These are phyloP conservation scores for Xenotilapia longispinis DNA, from an alignment of 2,113 vertebrate genomes.

Conservation along the genomic window DNA sequence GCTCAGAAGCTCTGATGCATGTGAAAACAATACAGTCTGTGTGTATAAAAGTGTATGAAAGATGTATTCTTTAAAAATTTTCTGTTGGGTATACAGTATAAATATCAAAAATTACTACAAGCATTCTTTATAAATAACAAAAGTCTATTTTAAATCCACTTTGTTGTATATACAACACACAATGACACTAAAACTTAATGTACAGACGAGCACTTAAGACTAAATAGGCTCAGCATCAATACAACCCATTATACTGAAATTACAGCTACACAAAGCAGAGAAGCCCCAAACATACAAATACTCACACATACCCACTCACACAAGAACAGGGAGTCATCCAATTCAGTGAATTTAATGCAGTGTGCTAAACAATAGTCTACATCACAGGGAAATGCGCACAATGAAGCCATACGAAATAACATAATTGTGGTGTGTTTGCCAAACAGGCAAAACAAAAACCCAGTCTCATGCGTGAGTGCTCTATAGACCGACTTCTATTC, in stretches of 20 bases:
- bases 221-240: neutral
- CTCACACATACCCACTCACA: neutral
- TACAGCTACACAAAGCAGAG: neutral
- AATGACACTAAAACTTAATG: neutral
- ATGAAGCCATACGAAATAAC: constrained; percentile 42
- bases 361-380: neutral
- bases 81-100: neutral
- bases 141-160: neutral
- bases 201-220: neutral
- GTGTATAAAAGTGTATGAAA: neutral
- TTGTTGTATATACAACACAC: neutral
- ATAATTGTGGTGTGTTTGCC: constrained; percentile 16
- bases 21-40: neutral
- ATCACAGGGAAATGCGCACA: constrained; percentile 14
- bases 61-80: neutral
- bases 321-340: neutral
- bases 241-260: neutral
- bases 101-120: neutral
- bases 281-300: neutral
- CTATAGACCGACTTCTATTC: neutral
- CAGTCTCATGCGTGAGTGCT: neutral
- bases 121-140: neutral
- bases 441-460: constrained; percentile 25
- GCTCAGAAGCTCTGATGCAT: neutral
- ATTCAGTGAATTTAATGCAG: neutral